These are phyloP conservation scores for Albula goreensis DNA, from an alignment of 2,113 vertebrate genomes.

Conservation along the genomic window DNA sequence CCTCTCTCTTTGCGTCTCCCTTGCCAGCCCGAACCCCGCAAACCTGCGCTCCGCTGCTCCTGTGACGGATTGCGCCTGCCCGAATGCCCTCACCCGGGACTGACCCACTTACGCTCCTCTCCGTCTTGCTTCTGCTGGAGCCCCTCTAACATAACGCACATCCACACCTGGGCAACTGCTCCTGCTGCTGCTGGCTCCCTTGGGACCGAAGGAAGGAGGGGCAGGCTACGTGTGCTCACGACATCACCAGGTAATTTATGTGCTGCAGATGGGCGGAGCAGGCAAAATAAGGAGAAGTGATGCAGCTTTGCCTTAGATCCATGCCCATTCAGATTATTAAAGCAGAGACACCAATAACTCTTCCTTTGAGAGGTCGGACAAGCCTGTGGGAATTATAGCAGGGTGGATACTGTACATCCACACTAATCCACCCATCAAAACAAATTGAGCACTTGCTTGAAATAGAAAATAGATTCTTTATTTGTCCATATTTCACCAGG, in stretches of 20 bases:
- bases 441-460: too few species aligned
- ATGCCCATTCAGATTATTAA: background rate
- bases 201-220: background rate
- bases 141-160: background rate
- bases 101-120: conserved; percentile 40
- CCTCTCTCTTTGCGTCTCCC: background rate
- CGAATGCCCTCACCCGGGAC: conserved; percentile 11
- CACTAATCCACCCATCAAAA: background rate
- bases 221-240: background rate
- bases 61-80: conserved; percentile 2
- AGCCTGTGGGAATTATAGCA: background rate
- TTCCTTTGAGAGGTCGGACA: background rate
- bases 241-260: conserved; percentile 11
- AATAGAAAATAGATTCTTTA: too few species aligned
- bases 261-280: background rate
- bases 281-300: background rate
- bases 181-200: background rate
- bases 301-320: background rate
- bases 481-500: too few species aligned
- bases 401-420: background rate
- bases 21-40: background rate
- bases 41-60: background rate
- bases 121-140: background rate
- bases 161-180: conserved; percentile 22
- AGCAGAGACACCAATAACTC: background rate